Base-by-base conservation (phyloP, 1,140 invertebrate species). In the Drosophila pruinosa region DNA sequence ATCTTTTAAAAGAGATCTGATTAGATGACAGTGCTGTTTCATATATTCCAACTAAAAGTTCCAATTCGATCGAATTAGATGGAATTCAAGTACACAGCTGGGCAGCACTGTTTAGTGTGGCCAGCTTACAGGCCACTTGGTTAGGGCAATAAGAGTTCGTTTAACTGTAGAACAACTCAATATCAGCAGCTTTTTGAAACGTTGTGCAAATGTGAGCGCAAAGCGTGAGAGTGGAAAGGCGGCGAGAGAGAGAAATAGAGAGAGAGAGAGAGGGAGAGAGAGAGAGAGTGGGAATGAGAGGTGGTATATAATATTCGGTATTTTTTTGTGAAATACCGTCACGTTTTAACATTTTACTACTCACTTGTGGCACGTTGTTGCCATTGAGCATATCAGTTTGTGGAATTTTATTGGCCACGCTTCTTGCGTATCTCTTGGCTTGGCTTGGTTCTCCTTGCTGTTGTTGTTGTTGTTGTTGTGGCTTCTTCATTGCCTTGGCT, bases 301-400 rank as follows among this genome's bases (percentile, higher is more conserved):
- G 19, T 24, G 31, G 38, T n/a, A 19, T 68, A 39, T 72, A 79
- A 74, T 86, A 79, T 86, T 81, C 78, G 77, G 76, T 86, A 64
- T 86, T 86, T 82, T 19, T 56, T 73, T 85, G 67, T 64, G 74
- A 86, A 86, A 86, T 86, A 86, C 70, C 82, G 75, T 86, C 82
- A 86, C 82, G 82, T 86, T 86, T 86, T 85, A 61, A 82, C 82
- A 86, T 86, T 86, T 86, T 88, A 86, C 82, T 88, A 86, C 81
- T 86, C 81, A 86, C 82, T 86, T 86, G 65, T 88, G 81, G 82
- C 81, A 86, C 82, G 82, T 82, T 86, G 82, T 82, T 86, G 83
- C 82, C 82, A 86, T 86, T 88, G 82, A 86, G 82, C 82, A 88
- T 82, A 88, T 86, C 82, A 88, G 82, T 70, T 88, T 56, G 47